phyloP scores from a whole-genome alignment of 2,888 invertebrate genomes.

The Micoletzkya japonica region DNA sequence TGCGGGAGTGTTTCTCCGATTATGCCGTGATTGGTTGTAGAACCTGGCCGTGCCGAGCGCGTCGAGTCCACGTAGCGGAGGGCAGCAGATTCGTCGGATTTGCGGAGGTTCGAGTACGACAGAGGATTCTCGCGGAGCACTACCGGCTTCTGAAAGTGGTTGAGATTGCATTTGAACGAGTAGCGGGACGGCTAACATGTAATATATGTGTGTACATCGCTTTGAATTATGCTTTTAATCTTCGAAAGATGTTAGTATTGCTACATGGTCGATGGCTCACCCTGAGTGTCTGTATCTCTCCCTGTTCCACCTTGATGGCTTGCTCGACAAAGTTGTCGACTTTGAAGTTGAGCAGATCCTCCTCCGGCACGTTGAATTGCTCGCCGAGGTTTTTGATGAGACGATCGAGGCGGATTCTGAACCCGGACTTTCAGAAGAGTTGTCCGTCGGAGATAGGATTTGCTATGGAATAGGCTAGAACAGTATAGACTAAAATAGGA shows the following conservation, averaged over 20 bases:
- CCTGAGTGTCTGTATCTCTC: conserved; percentile 48
- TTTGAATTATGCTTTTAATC: too few relatives aligned
- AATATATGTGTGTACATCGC: too few relatives aligned
- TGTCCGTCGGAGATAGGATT: too few relatives aligned
- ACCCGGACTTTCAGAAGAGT: too few relatives aligned
- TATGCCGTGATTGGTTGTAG: too few relatives aligned
- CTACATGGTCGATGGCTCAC: conserved; percentile 19
- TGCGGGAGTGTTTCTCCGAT: too few relatives aligned
- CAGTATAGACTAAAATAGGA: too few relatives aligned
- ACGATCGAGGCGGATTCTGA: conserved; percentile 56
- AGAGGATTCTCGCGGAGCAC: conserved; percentile 33
- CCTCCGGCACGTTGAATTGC: conserved; percentile 57
- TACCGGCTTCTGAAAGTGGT: conserved; percentile 21
- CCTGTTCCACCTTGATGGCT: conserved; percentile 58
- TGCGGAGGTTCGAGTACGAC: conserved; percentile 39
- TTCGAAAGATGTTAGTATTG: too few relatives aligned
- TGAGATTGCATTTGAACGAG: too few relatives aligned
- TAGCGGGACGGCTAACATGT: too few relatives aligned
- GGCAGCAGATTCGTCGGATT: conserved; percentile 35
- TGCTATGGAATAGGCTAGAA: too few relatives aligned
- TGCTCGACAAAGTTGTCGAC: conserved; percentile 58
- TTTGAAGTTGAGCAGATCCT: conserved; percentile 50
- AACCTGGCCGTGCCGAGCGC: background rate
- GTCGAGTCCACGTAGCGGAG: conserved; percentile 37
- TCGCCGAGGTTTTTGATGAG: conserved; percentile 59